Base-by-base conservation (phyloP, 2,888 invertebrate genomes). In the Ischnura elegans region DNA sequence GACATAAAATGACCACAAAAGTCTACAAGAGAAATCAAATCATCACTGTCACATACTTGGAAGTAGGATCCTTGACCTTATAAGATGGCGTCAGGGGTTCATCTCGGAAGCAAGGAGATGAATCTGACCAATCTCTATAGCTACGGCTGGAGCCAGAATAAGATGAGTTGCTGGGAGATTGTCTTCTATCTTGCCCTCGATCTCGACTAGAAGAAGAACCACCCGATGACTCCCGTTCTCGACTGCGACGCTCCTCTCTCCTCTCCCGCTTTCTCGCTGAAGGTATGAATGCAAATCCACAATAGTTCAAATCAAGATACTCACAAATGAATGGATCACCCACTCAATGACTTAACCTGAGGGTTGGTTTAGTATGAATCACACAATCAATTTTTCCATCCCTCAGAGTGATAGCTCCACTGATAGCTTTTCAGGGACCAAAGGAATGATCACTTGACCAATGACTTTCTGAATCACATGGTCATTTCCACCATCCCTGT, bases 21-120 rank as follows among this genome's bases (percentile, higher is more conserved):
- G 19, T 25, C 61, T 21, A n/a, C 6, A 61, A 61, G 3, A 16
- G 25, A 21, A 1, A 61, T 6, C 61, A 13, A 61, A 3, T 61
- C 19, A 61, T 25, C 8, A 6, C 8, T 16, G 61, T 61, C 8
- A 95, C 95, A 55, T 96, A 96, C 94, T 96, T 96, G 0, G 97
- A 97, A 0, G 97, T 97, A 1, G 97, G 97, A 95, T 97, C 97
- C 95, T 97, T 97, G 0, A 97, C 96, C 95, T 96, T 96, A 21
- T 97, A 97, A 96, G 97, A 97, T 0, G 99, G 99, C 21, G 99
- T 99, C 94, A 97, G 97, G 0, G 99, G 99, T 95, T 99, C 99
- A 96, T 99, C 98, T 95, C 97, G 97, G 95, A 98, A 98, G 90
- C 97, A 96, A 0, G 97, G 97, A 45, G 97, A 96, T 0, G 96